Conservation (phyloP, 2,888 invertebrate species). For the Phaedon cochleariae region DNA sequence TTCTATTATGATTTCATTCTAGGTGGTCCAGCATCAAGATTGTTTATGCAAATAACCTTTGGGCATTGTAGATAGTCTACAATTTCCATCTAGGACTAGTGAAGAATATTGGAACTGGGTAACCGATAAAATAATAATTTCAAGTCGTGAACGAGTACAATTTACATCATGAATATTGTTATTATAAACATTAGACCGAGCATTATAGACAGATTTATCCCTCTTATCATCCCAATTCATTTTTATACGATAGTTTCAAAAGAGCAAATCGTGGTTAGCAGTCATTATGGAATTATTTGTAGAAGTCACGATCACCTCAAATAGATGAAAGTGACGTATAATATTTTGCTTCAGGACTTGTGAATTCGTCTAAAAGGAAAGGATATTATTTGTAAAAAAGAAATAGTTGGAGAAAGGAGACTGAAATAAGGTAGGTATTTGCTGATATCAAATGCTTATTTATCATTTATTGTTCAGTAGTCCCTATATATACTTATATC, state of each 20-base stretch:
- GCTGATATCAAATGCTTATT: too few relatives aligned
- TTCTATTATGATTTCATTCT: not conserved
- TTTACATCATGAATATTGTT: constrained; percentile 2
- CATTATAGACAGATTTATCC: constrained; percentile 5
- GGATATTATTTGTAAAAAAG: not conserved
- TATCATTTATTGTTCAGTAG: too few relatives aligned
- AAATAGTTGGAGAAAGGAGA: not conserved
- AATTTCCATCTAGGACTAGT: not conserved
- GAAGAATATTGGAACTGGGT: too few relatives aligned
- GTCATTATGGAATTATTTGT: constrained; percentile 9
- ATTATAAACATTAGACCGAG: constrained; percentile 3
- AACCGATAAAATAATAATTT: not conserved
- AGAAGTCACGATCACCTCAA: constrained; percentile 28
- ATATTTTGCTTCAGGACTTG: constrained; percentile 16
- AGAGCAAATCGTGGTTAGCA: constrained; percentile 27
- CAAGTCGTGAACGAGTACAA: not conserved
- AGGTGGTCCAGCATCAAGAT: not conserved
- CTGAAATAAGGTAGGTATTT: too few relatives aligned
- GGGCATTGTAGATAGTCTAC: not conserved
- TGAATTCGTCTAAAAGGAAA: not conserved
- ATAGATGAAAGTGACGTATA: constrained; percentile 31
- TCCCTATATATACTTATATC: too few relatives aligned
- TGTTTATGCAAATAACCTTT: not conserved
- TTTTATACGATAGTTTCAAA: constrained; percentile 17
- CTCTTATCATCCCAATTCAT: not conserved